A percentile compares a stretch with the other conserved stretches of the same genome.
Evolutionary conservation across 2,888 invertebrate genomes (phyloP).

Genomic region (Neria commutata): DNA sequence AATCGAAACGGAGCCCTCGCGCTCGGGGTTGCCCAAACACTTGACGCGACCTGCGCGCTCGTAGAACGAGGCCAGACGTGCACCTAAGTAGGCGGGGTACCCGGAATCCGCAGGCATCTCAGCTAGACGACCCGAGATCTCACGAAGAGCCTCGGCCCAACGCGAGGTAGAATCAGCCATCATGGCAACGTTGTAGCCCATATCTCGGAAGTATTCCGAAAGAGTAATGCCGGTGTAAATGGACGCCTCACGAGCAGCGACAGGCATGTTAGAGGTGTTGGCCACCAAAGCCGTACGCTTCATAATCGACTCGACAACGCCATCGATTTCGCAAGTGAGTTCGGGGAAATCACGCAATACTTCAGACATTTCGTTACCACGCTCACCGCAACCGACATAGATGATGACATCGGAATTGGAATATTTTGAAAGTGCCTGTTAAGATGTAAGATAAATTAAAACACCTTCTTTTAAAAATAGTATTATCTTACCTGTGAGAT

Average conservation of each 20-base stretch:
- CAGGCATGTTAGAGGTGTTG: constrained; percentile 99
- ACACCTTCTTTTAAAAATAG: background rate
- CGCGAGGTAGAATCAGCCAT: constrained; percentile 99
- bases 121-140: constrained; percentile 93
- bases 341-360: constrained; percentile 98
- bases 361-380: constrained; percentile 99
- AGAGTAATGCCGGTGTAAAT: constrained; percentile 99
- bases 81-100: constrained; percentile 98
- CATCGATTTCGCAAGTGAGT: constrained; percentile 94
- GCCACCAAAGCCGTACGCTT: constrained; percentile 98
- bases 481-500: constrained; percentile 65
- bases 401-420: constrained; percentile 99
- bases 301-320: constrained; percentile 97
- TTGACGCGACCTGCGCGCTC: constrained; percentile 98
- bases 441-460: constrained; percentile 64
- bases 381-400: constrained; percentile 99
- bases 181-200: constrained; percentile 99
- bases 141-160: constrained; percentile 99
- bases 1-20: constrained; percentile 98
- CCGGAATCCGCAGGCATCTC: constrained; percentile 99
- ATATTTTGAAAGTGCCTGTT: constrained; percentile 95
- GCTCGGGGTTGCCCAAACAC: constrained; percentile 94
- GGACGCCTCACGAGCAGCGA: constrained; percentile 99
- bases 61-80: constrained; percentile 97
- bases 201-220: constrained; percentile 97